Evolutionary conservation across 2,797 vertebrate genomes (phyloP).

Genomic region (Sardinella longiceps): DNA sequence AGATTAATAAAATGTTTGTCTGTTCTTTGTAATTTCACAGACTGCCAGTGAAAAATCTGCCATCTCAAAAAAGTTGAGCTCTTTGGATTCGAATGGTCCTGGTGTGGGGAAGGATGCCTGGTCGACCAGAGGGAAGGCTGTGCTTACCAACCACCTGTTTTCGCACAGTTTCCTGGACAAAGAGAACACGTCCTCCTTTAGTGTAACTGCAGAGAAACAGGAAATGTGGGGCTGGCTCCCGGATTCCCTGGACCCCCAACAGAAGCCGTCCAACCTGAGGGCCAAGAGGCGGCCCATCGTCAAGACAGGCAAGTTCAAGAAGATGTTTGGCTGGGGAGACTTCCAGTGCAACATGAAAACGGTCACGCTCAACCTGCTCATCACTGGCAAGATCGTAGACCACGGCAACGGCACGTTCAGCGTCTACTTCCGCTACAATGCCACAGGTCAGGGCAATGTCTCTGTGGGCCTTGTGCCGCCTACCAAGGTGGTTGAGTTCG

Average conservation of each 20-base stretch:
- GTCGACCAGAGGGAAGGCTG: slow-evolving; percentile 86
- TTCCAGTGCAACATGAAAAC: slow-evolving; percentile 99
- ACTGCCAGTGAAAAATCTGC: slow-evolving; percentile 80
- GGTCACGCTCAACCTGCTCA: slow-evolving; percentile 93
- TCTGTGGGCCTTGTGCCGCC: slow-evolving; percentile 94
- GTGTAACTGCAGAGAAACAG: slow-evolving; percentile 66
- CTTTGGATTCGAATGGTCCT: slow-evolving; percentile 81
- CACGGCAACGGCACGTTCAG: slow-evolving; percentile 98
- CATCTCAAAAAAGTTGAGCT: slow-evolving; percentile 76
- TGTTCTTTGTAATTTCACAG: slow-evolving; percentile 69
- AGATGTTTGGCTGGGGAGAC: slow-evolving; percentile 99
- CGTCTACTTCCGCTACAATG: slow-evolving; percentile 97
- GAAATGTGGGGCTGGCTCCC: slow-evolving; percentile 91
- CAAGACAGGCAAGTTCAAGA: slow-evolving; percentile 97
- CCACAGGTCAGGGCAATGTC: slow-evolving; percentile 94
- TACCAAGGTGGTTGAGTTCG: slow-evolving; percentile 96
- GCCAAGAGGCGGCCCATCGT: slow-evolving; percentile 88
- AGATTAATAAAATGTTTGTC: slow-evolving; percentile 43
- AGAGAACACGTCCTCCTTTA: slow-evolving; percentile 79
- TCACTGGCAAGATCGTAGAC: slow-evolving; percentile 97
- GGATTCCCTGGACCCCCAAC: slow-evolving; percentile 82
- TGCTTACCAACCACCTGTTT: slow-evolving; percentile 90
- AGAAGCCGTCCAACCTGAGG: slow-evolving; percentile 81
- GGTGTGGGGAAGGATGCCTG: slow-evolving; percentile 90
- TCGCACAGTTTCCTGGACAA: slow-evolving; percentile 87